Base-by-base conservation (phyloP, 2,797 vertebrate species). In the Mormyrus proboscirostris region DNA sequence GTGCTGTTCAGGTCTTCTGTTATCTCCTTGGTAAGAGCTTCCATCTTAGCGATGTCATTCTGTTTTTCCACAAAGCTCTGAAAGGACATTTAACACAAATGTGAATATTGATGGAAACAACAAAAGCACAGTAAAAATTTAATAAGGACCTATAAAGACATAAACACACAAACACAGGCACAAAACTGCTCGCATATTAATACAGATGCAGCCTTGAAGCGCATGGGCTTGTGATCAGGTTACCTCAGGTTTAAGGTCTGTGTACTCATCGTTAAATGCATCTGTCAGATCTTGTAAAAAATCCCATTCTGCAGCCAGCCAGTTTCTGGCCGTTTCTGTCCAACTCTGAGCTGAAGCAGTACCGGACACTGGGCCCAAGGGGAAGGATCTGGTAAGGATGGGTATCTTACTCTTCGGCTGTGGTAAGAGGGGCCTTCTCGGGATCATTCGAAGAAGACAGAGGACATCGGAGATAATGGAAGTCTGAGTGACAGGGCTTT, bases 231-330 rank as follows among this genome's bases (percentile, higher is more conserved):
- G 41, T 22, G 50, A 49, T 55, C 65, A 62, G 16, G 84, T 88
- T 92, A 96, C 96, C 96, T 96, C 92, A 79, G 90, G 89, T 92
- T 88, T 94, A 82, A 96, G 88, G 89, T 94, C 91, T 41, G 87
- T 91, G 91, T 96, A 96, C 89, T 96, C 92, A 92, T 96, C 95
- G 91, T 95, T 93, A 94, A 96, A 96, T 87, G 95, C 94, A 90
- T 95, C 94, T 86, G 95, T 91, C 47, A 96, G 93, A 25, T 96
- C 94, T 85, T 94, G 92, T n/a, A 96, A 89, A 90, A 90, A 94
- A 90, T 92, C 95, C 93, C 89, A 92, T 29, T 93, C 90, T 89
- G 89, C 86, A 50, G 92, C 90, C 91, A 41, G 91, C 86, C 76
- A 65, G 82, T 90, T 93, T 62, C 1, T 89, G 50, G 86, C 89